Conservation (phyloP, 2,888 invertebrate genomes). For the Germaria angustata region DNA sequence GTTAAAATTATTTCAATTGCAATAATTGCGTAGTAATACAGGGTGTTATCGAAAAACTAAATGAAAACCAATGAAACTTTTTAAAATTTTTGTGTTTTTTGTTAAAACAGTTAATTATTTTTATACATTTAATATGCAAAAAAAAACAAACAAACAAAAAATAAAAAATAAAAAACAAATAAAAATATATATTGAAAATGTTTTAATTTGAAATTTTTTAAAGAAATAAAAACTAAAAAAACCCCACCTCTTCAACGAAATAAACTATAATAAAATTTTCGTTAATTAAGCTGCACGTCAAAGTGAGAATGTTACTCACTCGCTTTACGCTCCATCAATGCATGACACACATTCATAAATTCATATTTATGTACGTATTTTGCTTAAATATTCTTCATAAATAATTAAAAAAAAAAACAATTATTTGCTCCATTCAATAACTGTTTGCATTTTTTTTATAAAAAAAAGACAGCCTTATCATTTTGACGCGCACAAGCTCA, state of each 20-base stretch:
- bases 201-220: constrained; percentile 55
- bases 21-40: constrained; percentile 66
- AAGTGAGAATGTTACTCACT: background rate
- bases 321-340: background rate
- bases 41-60: constrained; percentile 58
- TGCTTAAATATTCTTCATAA: background rate
- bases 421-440: background rate
- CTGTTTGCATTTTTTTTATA: background rate
- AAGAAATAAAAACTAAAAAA: constrained; percentile 30
- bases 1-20: constrained; percentile 63
- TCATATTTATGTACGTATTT: background rate
- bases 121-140: constrained; percentile 44
- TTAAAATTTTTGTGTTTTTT: constrained; percentile 47
- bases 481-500: background rate
- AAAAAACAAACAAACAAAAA: too few relatives aligned
- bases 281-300: constrained; percentile 1
- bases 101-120: constrained; percentile 63
- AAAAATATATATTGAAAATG: constrained; percentile 45
- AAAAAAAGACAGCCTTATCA: background rate
- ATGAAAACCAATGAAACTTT: constrained; percentile 34
- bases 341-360: background rate
- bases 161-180: background rate
- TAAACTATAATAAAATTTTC: constrained; percentile 30
- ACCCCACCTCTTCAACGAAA: constrained; percentile 64
- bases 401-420: too few relatives aligned